phyloP scores from a whole-genome alignment of 1,140 invertebrate genomes.

The Hydropsyche tenuis region DNA sequence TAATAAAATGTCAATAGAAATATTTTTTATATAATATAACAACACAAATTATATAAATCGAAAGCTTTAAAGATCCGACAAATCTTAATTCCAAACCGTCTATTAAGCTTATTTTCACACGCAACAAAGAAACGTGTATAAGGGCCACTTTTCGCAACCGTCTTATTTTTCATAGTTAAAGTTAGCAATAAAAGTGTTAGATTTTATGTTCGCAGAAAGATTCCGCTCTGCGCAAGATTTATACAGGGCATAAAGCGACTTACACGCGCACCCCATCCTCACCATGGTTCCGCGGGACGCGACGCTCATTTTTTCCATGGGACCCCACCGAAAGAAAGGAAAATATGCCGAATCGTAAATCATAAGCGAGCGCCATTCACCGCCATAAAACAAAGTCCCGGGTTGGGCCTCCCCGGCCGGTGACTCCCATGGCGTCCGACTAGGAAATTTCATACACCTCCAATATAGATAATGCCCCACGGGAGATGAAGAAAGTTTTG shows the following conservation, averaged over 20 bases:
- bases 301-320: conserved; percentile 13
- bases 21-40: no score
- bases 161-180: no score
- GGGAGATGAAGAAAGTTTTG: conserved; percentile 44
- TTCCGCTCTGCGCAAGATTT: background rate
- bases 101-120: no score
- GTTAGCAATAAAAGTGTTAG: conserved; percentile 25
- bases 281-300: background rate
- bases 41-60: no score
- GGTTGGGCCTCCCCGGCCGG: background rate
- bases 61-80: no score
- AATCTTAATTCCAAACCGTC: no score
- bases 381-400: conserved; percentile 43
- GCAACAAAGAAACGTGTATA: no score
- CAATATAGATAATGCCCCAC: conserved; percentile 44
- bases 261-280: background rate
- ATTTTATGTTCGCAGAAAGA: conserved; percentile 30
- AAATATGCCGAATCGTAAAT: conserved; percentile 43
- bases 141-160: no score
- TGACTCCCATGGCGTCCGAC: conserved; percentile 34
- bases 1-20: no score
- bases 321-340: background rate
- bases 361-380: conserved; percentile 31
- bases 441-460: conserved; percentile 38
- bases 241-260: conserved; percentile 5